Conservation (phyloP, 2,113 vertebrate species). For the Psophia crepitans region DNA sequence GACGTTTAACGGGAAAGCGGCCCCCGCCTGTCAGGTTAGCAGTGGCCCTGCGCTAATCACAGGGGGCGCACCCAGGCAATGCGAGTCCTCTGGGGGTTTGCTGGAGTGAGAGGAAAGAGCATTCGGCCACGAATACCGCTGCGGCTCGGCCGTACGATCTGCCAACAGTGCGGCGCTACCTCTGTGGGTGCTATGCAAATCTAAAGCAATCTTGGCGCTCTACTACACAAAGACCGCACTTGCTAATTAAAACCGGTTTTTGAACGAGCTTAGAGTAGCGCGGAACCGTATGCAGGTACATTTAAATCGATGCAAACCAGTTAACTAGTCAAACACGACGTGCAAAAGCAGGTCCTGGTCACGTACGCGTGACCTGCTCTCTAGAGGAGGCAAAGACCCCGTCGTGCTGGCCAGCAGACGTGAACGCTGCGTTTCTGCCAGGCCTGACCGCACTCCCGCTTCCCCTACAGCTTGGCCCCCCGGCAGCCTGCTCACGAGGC, state of each 20-base stretch:
- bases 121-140: neutral
- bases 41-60: neutral
- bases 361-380: neutral
- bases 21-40: neutral
- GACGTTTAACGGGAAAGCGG: neutral
- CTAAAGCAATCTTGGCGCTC: neutral
- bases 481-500: neutral
- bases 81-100: neutral
- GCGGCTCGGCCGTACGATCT: neutral
- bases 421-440: neutral
- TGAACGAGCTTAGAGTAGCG: neutral
- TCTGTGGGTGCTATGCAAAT: neutral
- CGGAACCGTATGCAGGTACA: neutral
- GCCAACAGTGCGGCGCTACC: neutral
- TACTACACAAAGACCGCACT: neutral
- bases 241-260: constrained; percentile 31
- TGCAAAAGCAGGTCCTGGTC: neutral
- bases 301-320: neutral
- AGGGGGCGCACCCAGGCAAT: neutral
- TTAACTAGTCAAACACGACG: neutral
- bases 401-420: neutral
- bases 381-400: neutral
- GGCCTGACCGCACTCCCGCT: neutral
- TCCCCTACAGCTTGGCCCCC: neutral
- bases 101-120: neutral